A percentile compares a stretch with the other conserved stretches of the same genome.
Evolutionary conservation across 2,888 invertebrate genomes (phyloP).

Genomic region (Platycheirus albimanus): DNA sequence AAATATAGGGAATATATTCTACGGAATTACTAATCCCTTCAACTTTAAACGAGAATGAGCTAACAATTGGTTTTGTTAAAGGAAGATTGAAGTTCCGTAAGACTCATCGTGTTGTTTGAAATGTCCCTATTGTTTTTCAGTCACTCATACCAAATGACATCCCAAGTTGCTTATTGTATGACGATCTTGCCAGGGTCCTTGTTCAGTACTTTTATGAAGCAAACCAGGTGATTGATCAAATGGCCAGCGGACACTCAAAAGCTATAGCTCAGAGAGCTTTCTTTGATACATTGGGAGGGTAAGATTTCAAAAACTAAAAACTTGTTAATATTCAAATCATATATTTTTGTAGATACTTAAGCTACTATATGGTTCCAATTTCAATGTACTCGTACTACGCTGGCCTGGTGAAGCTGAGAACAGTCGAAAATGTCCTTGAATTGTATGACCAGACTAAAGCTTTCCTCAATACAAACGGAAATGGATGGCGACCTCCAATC

Average conservation of each 20-base stretch:
- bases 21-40: no score
- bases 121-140: slow-evolving; percentile 73
- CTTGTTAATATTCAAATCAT: not conserved
- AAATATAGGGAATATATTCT: no score
- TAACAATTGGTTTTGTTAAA: no score
- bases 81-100: no score
- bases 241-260: slow-evolving; percentile 75
- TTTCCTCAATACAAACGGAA: slow-evolving; percentile 81
- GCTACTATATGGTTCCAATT: slow-evolving; percentile 79
- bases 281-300: slow-evolving; percentile 81
- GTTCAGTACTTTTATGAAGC: slow-evolving; percentile 80
- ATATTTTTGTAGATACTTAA: slow-evolving; percentile 77
- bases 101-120: not conserved
- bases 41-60: no score
- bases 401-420: slow-evolving; percentile 78
- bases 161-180: slow-evolving; percentile 77
- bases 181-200: slow-evolving; percentile 77
- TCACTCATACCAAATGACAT: slow-evolving; percentile 79
- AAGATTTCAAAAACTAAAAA: not conserved
- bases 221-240: slow-evolving; percentile 78
- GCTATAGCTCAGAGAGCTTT: slow-evolving; percentile 78
- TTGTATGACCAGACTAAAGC: slow-evolving; percentile 78
- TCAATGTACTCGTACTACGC: slow-evolving; percentile 81
- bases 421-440: slow-evolving; percentile 77
- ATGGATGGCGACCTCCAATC: slow-evolving; percentile 79